Base-by-base conservation (phyloP, 2,113 vertebrate species). In the Antechinus stuartii region DNA sequence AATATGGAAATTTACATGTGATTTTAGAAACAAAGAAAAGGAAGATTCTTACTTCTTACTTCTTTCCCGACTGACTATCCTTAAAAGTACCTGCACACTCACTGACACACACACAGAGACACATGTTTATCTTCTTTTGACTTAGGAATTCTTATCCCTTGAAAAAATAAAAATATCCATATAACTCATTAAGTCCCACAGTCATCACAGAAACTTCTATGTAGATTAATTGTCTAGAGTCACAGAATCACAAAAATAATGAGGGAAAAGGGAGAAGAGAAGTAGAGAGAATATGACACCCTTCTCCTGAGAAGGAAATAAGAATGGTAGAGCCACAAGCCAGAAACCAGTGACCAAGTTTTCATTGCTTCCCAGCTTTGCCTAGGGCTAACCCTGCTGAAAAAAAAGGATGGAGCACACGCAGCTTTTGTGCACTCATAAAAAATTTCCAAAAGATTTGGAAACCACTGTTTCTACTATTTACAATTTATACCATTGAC, bases 401-500 rank as follows among this genome's bases (percentile, higher is more conserved):
- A 84, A 53, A 95, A 35, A 90, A 90, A 90, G 25, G 46, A 61
- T 49, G 54, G 19, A 47, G 30, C 5, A 50, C 42, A 9, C n/a
- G 9, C 92, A 92, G 68, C 57, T 96, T 89, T 56, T 42, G 50
- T 91, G 84, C 24, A 0, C 1, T 46, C 46, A 19, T 95, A 95
- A 57, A 92, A 95, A 95, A 42, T 91, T 91, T 96, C 93, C 91
- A 96, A 94, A 89, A 76, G n/a, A 96, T 93, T 91, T 95, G 90
- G 94, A 97, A 98, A 96, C 47, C 52, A 93, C 3, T 54, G 92
- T 94, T 96, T 96, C 93, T 94, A 84, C 61, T 94, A 94, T 94
- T 96, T 97, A 97, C 91, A 97, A 91, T 95, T 96, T 96, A 97
- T 90, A 97, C 94, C 93, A 96, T 96, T 96, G 96, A 91, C 93